Evolutionary conservation across 2,797 vertebrate species (phyloP).

Genomic region (Luscinia luscinia): DNA sequence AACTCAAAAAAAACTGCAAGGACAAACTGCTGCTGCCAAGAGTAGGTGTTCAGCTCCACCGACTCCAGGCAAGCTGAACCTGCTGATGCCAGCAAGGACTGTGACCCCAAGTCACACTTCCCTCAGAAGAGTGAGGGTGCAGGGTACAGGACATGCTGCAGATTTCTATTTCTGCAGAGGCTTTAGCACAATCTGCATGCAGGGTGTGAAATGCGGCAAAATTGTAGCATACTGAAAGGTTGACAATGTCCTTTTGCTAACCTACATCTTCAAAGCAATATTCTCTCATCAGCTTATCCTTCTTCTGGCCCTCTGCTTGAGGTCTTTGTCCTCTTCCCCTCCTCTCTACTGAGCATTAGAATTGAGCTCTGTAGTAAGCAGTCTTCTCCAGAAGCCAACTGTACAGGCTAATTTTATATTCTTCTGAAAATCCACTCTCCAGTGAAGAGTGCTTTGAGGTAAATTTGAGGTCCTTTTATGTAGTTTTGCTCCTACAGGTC

Average conservation of each 20-base stretch:
- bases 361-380: conserved; percentile 29
- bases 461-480: conserved; percentile 38
- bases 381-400: conserved; percentile 30
- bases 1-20: neutral
- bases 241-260: conserved; percentile 53
- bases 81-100: conserved; percentile 35
- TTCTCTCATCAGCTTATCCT: conserved; percentile 51
- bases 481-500: conserved; percentile 19
- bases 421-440: conserved; percentile 39
- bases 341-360: conserved; percentile 37
- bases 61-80: neutral
- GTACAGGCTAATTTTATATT: conserved; percentile 49
- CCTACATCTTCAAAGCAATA: conserved; percentile 45
- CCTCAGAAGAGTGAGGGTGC: neutral
- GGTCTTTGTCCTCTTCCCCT: conserved; percentile 58
- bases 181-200: conserved; percentile 37
- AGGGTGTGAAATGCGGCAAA: neutral
- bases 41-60: neutral
- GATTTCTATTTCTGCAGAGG: neutral
- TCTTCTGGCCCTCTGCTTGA: conserved; percentile 62
- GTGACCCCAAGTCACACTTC: neutral
- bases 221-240: conserved; percentile 15
- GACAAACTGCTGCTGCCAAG: neutral
- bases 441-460: conserved; percentile 17
- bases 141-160: neutral